Conservation (phyloP, 2,113 vertebrate genomes). For the Nothobranchius furzeri region DNA sequence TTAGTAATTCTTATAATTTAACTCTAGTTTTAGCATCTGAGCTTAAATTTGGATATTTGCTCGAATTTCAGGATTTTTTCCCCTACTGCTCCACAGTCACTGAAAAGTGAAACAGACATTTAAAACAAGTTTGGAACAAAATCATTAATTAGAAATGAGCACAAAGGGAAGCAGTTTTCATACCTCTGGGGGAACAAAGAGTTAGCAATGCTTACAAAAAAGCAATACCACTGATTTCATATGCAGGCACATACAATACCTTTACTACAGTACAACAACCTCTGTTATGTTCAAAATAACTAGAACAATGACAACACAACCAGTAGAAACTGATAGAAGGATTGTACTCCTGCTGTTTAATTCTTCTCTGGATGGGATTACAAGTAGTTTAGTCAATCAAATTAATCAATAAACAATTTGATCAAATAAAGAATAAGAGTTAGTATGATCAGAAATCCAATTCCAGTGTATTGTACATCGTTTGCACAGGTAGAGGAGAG, state of each 20-base stretch:
- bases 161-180: conserved; percentile 70
- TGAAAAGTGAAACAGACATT: conserved; percentile 59
- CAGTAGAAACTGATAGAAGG: conserved; percentile 67
- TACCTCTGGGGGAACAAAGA: conserved; percentile 70
- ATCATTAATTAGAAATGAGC: conserved; percentile 58
- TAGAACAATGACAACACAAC: conserved; percentile 71
- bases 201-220: conserved; percentile 74
- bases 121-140: conserved; percentile 59
- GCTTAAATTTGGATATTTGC: conserved; percentile 45
- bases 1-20: conserved; percentile 66
- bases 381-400: conserved; percentile 67
- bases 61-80: conserved; percentile 69
- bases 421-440: conserved; percentile 67
- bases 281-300: conserved; percentile 72
- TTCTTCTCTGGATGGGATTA: conserved; percentile 74
- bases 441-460: conserved; percentile 65
- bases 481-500: conserved; percentile 60
- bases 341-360: conserved; percentile 78
- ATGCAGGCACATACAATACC: conserved; percentile 80
- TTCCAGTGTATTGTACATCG: conserved; percentile 75
- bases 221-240: conserved; percentile 74
- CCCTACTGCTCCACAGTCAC: conserved; percentile 74
- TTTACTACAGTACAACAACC: conserved; percentile 75
- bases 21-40: conserved; percentile 40
- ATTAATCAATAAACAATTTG: conserved; percentile 55